phyloP scores from a whole-genome alignment of 2,888 invertebrate species.

The Gymnosoma rotundatum region DNA sequence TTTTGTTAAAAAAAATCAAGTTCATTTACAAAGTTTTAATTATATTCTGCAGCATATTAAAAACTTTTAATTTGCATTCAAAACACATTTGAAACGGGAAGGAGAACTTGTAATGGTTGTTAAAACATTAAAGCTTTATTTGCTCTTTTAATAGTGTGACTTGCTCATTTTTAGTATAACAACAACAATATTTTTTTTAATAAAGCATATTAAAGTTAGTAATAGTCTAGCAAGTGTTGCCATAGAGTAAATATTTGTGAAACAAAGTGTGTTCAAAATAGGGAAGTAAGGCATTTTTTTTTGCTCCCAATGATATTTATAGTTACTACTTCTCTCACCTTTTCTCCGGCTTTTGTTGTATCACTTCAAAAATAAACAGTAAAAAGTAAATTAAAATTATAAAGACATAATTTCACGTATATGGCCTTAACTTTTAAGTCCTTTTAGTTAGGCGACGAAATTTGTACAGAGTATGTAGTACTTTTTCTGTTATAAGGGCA shows the following conservation, averaged over 20 bases:
- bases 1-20: neutral
- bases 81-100: neutral
- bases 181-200: neutral
- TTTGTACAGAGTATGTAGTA: too few relatives aligned
- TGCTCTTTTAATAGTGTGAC: neutral
- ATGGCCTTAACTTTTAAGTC: too few relatives aligned
- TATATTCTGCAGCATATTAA: neutral
- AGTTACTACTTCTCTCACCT: too few relatives aligned
- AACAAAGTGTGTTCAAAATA: too few relatives aligned
- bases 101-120: neutral
- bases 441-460: too few relatives aligned
- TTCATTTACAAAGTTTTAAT: constrained; percentile 20
- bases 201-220: neutral
- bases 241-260: neutral
- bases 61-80: constrained; percentile 23
- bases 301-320: too few relatives aligned
- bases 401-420: too few relatives aligned
- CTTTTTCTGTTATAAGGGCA: too few relatives aligned
- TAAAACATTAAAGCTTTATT: neutral
- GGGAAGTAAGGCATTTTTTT: too few relatives aligned
- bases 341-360: too few relatives aligned
- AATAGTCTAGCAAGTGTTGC: neutral
- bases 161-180: neutral
- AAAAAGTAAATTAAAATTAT: too few relatives aligned
- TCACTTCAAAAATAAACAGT: too few relatives aligned